Evolutionary conservation across 2,797 vertebrate genomes (phyloP).

Genomic region (Potorous gilbertii): DNA sequence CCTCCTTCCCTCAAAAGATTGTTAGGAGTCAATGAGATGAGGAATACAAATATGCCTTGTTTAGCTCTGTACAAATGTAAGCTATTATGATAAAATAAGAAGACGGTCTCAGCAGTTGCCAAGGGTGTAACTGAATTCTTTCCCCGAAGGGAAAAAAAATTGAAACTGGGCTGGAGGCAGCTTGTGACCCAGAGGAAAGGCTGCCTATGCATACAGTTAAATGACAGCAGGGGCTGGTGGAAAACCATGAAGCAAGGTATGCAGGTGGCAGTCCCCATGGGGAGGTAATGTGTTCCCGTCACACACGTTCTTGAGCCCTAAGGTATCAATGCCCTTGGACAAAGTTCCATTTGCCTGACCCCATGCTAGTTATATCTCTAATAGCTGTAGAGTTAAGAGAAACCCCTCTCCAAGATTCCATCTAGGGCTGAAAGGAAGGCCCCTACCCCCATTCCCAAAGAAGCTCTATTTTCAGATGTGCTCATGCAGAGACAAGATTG

Average conservation of each 20-base stretch:
- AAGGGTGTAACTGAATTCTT: not conserved
- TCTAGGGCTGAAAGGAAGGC: not conserved
- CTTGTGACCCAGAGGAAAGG: not conserved
- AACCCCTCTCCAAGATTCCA: not conserved
- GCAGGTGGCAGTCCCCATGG: not conserved
- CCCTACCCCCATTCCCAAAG: not conserved
- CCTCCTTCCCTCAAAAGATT: not conserved
- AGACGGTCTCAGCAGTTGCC: not conserved
- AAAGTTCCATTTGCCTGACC: not conserved
- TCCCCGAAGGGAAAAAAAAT: not conserved
- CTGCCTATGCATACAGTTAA: not conserved
- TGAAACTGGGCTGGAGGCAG: not conserved
- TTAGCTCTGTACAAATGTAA: not conserved
- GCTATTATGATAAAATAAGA: not conserved
- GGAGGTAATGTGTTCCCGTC: not conserved
- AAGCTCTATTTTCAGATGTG: not conserved
- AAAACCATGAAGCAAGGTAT: no score
- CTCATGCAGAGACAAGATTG: not conserved
- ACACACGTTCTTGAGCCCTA: not conserved
- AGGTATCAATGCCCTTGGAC: not conserved
- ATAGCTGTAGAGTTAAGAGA: not conserved
- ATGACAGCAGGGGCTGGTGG: not conserved
- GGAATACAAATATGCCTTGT: not conserved
- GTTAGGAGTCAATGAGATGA: not conserved
- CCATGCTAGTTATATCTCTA: not conserved